Base-by-base conservation (phyloP, 2,888 invertebrate genomes). In the Scaptomyza caliginosa region DNA sequence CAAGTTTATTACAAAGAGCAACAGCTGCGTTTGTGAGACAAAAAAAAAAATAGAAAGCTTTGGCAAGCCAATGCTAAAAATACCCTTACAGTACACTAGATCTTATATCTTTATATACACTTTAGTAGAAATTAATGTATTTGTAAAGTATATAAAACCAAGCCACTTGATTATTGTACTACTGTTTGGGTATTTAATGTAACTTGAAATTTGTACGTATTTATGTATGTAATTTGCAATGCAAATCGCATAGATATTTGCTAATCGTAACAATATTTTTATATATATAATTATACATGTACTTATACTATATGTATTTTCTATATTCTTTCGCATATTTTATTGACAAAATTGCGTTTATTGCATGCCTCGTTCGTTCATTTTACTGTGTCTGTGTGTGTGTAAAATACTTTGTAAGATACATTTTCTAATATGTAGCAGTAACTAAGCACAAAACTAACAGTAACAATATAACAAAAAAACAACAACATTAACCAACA, bases 341-440 rank as follows among this genome's bases (percentile, higher is more conserved):
- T 67, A 71, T 71, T 67, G 72, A 72, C 54, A 72, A 72, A 80
- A 82, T 75, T 82, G 72, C 67, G 77, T 71, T 80, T 79, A 62
- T 82, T 83, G 82, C 82, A 83, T 83, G 82, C 81, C 65, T 74
- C 82, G 82, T 82, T 81, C 81, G 81, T 79, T 77, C 85, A 82
- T 84, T 82, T 84, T 68, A 82, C 85, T 84, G 82, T 82, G 85
- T 85, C 85, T 84, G 73, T 82, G 81, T 81, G 80, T 80, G 81
- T 82, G 78, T 81, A 62, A 64, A 65, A 74, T 79, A 88, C 89
- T 89, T 89, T 89, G 89, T 89, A 89, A 89, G 89, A 89, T 89
- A 89, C 64, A 73, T 69, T 84, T 81, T 60, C 16, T 16, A 3
- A 75, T 75, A 75, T 73, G 65, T 82, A 76, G 26, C 32, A 34